Percentiles rank a stretch among this genome's conserved stretches.
These are phyloP conservation scores for Papilio polyxenes DNA, from an alignment of 1,140 invertebrate genomes.

Conservation along the genomic window DNA sequence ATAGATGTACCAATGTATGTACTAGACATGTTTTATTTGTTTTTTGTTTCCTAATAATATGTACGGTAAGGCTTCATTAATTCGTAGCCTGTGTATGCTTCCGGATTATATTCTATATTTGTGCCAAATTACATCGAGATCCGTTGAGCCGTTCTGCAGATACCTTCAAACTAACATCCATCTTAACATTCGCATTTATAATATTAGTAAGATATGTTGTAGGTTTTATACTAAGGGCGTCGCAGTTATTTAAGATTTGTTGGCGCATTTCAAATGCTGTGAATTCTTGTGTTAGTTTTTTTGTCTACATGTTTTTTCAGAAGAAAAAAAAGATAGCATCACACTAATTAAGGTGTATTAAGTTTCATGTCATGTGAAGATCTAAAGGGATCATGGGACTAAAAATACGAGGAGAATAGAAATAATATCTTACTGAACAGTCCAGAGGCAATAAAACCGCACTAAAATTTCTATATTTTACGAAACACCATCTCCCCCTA, in stretches of 20 bases:
- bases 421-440: background rate
- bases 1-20: background rate
- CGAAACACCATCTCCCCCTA: background rate
- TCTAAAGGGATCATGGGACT: background rate
- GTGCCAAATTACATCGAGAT: too few species aligned
- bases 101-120: too few species aligned
- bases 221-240: too few species aligned
- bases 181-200: too few species aligned
- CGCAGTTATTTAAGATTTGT: too few species aligned
- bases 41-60: too few species aligned
- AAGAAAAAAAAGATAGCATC: background rate
- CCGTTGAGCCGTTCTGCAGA: too few species aligned
- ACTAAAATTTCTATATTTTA: constrained; percentile 12
- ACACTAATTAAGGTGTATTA: constrained; percentile 17
- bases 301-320: background rate
- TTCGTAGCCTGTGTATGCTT: too few species aligned
- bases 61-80: too few species aligned
- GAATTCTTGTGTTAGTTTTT: background rate
- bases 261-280: too few species aligned
- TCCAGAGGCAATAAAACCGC: constrained; percentile 4
- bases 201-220: background rate
- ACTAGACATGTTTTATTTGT: background rate
- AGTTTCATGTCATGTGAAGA: background rate
- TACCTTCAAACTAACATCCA: too few species aligned
- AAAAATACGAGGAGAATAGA: background rate